Evolutionary conservation across 2,113 vertebrate genomes (phyloP), one percentile per base, ranked within the genome.

Genomic region (Calyptommatus sinebrachiatus): DNA sequence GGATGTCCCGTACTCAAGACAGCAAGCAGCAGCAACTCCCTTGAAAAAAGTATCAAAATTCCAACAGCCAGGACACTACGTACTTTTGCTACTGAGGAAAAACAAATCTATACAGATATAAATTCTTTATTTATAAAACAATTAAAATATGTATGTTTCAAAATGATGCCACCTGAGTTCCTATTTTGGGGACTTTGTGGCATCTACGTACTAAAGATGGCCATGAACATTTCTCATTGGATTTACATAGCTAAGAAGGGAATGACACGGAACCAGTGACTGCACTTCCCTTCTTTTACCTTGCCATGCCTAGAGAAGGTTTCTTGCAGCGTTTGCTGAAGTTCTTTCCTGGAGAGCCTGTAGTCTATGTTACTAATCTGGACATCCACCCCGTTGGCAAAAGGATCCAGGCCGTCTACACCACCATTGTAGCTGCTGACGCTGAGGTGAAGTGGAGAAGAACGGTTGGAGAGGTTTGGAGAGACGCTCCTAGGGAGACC

Each of bases 331-430:
- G 93, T 95, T 87, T 99, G 97, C 87, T 96, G 97, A 68, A 99
- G 91, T 65, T 99, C 98, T 83, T 99, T 99, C 77, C 98, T 96
- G 77, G 97, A 98, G 87, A 99, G 92, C 81, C 98, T 96, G 92
- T 99, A 99, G 91, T 99, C 98, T 77, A 99, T 81, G 84, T 99
- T 99, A 86, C 96, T 95, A 87, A 99, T 94, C 76, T 98, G 98
- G 86, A 99, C 80, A 50, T 98, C 97, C 8, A 94, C 96, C 76
- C 98, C 97, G 65, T 98, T 97, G 63, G 95, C 96, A 91, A 98
- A 99, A 5, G 97, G 96, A 87, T 97, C 96, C 8, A 88, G 22
- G 46, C 88, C 87, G 71, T 93, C 90, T 10, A 94, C 88, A 8
- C 91, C 83, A 29, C 93, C 84, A 68, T 90, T 94, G 21, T 93